Evolutionary conservation across 1,140 invertebrate genomes (phyloP).

Genomic region (Papilio dardanus): DNA sequence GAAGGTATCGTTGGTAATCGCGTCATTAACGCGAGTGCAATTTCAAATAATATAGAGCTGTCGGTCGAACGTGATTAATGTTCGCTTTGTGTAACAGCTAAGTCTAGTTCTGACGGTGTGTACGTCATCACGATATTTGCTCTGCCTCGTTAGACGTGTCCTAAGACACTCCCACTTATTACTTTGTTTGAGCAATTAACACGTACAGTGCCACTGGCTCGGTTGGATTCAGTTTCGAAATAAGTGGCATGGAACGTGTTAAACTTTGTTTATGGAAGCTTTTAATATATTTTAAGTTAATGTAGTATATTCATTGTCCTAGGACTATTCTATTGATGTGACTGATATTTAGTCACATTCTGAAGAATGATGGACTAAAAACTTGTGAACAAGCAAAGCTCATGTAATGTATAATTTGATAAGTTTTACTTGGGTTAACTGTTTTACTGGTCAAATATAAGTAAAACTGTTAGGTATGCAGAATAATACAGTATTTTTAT

Average conservation of each 20-base stretch:
- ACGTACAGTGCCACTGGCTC: neutral
- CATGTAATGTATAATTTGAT: no score
- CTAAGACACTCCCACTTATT: conserved; percentile 20
- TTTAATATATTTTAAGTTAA: neutral
- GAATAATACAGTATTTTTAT: no score
- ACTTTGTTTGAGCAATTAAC: neutral
- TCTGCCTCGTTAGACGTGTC: conserved; percentile 13
- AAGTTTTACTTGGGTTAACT: no score
- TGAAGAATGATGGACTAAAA: no score
- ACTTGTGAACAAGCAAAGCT: no score
- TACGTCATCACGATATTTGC: conserved; percentile 1
- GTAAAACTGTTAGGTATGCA: no score
- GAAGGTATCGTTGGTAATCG: neutral
- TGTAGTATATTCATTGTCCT: no score
- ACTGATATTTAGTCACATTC: no score
- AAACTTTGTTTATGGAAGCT: neutral
- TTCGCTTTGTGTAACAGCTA: conserved; percentile 6
- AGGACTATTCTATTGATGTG: no score
- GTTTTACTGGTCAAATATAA: no score
- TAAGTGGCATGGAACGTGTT: neutral
- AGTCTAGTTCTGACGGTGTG: neutral
- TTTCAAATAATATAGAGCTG: conserved; percentile 30
- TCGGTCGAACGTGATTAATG: conserved; percentile 34
- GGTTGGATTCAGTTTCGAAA: neutral
- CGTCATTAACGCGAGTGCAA: conserved; percentile 28